Base-by-base conservation (phyloP, 2,888 invertebrate species). In the Colletes collaris region DNA sequence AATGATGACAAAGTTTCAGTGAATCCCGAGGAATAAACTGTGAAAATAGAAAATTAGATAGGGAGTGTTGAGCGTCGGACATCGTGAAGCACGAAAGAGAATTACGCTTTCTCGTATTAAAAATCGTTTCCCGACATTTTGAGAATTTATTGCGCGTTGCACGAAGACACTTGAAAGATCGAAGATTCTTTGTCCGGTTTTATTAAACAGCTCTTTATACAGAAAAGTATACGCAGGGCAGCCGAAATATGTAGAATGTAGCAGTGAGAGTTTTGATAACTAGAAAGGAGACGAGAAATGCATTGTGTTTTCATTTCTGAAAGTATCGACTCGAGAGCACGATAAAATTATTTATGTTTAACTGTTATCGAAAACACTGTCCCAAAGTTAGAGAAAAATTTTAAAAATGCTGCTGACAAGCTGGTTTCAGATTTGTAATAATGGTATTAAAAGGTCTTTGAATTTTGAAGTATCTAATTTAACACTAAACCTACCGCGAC, bases 91-190 rank as follows among this genome's bases (percentile, higher is more conserved):
- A 40, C 13, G 19, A 82, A 27, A 67, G 37, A n/a, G 19, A 40
- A 56, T 60, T 60, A 71, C 60, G 81, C 64, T 86, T 79, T 52
- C 50, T 58, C 60, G 53, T 59, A 75, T 69, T 75, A 70, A 59
- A 27, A 65, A 55, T 10, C 10, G n/a, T 49, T 63, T 52, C 58
- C 19, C 40, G 60, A 58, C 8, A 19, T 8, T 4, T 11, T 11
- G 49, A 16, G 63, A 2, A 52, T 11, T 56, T 35, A 19, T 49
- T 19, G 68, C 63, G 66, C 27, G 73, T 62, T 40, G 11, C 49
- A 44, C 62, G 59, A 59, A 67, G 85, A 86, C 76, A 76, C 79
- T 86, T 83, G 87, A 72, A 85, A 81, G 81, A 83, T 86, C 76
- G 81, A 77, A 70, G 76, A 77, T 67, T 58, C 56, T 44, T 77